Evolutionary conservation across 2,888 invertebrate species (phyloP).

Genomic region (Odontomyia ornata): DNA sequence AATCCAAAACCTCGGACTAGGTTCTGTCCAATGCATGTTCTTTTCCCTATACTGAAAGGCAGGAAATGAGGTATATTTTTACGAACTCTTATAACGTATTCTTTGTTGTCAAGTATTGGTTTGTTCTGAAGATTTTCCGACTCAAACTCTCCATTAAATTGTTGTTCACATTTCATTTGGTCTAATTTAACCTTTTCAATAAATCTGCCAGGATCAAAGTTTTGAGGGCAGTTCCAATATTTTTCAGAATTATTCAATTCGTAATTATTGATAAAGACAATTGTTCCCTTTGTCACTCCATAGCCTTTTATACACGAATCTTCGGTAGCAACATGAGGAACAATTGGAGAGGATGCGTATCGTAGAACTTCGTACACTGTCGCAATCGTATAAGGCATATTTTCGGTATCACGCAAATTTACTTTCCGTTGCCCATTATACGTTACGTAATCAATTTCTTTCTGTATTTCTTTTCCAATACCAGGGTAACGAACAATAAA

Average conservation of each 20-base stretch:
- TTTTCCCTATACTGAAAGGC: conserved; percentile 82
- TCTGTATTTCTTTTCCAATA: conserved; percentile 72
- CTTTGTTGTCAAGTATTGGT: neutral
- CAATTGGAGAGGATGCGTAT: conserved; percentile 85
- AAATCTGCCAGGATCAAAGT: conserved; percentile 81
- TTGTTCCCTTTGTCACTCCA: conserved; percentile 77
- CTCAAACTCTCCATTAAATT: conserved; percentile 68
- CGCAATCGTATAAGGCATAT: conserved; percentile 83
- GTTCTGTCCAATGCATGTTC: conserved; percentile 82
- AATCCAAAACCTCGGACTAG: conserved; percentile 80
- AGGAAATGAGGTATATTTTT: conserved; percentile 74
- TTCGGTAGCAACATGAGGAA: conserved; percentile 86
- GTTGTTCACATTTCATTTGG: conserved; percentile 48
- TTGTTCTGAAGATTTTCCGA: neutral
- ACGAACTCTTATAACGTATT: conserved; percentile 57
- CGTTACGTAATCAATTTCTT: conserved; percentile 70
- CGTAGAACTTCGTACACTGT: conserved; percentile 82
- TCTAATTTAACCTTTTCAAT: conserved; percentile 64
- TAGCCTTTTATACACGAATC: conserved; percentile 78
- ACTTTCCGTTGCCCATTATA: conserved; percentile 66
- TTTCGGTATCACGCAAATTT: conserved; percentile 72
- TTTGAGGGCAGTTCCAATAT: conserved; percentile 77
- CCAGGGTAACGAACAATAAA: conserved; percentile 74
- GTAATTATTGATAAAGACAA: conserved; percentile 86
- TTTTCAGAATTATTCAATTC: conserved; percentile 77